phyloP scores from a whole-genome alignment of 2,113 vertebrate species.

The Silurus asotus region DNA sequence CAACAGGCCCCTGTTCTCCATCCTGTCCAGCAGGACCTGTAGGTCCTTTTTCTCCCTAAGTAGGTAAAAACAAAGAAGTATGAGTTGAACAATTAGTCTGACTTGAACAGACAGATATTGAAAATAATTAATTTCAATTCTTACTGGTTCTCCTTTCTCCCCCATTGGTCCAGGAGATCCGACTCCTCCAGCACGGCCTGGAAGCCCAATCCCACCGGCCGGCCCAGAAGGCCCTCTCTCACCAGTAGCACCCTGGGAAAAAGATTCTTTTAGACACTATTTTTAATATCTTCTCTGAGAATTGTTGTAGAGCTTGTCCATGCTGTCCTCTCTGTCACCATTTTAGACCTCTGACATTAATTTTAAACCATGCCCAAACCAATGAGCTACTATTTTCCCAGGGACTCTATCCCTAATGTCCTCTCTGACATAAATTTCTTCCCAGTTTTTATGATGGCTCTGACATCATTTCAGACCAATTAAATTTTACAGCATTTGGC shows the following conservation, averaged over 20 bases:
- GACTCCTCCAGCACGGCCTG: constrained; percentile 77
- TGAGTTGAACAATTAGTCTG: not conserved
- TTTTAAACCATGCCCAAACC: not conserved
- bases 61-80: constrained; percentile 45
- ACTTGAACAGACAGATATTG: not conserved
- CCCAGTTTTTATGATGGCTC: not conserved
- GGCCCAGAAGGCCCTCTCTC: constrained; percentile 83
- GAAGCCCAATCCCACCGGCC: constrained; percentile 84
- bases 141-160: constrained; percentile 89
- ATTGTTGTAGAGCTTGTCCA: not conserved
- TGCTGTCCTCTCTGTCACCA: not conserved
- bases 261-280: not conserved
- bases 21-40: constrained; percentile 80
- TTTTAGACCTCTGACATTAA: not conserved
- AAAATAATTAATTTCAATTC: constrained; percentile 48
- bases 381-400: no score
- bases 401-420: not conserved
- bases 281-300: not conserved
- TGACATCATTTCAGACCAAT: constrained; percentile 14
- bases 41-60: constrained; percentile 85
- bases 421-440: not conserved
- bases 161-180: constrained; percentile 82
- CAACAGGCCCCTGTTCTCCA: constrained; percentile 77
- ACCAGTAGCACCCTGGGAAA: constrained; percentile 80
- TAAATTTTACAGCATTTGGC: no score